Evolutionary conservation across 2,888 invertebrate genomes (phyloP).

Genomic region (Cepaea hortensis): DNA sequence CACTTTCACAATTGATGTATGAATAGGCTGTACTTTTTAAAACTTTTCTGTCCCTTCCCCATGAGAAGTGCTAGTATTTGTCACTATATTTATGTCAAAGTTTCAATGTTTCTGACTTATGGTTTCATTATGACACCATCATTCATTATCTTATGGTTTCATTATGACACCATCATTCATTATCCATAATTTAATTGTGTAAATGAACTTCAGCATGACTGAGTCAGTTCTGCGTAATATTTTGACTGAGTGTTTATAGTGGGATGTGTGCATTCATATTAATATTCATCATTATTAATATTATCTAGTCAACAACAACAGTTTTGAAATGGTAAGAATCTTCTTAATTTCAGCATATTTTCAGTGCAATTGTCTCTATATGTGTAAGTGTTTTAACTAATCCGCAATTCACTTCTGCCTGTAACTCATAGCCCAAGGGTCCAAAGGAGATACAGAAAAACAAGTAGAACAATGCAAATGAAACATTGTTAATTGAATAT

Average conservation of each 20-base stretch:
- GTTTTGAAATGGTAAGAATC: slow-evolving; percentile 38
- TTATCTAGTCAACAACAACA: slow-evolving; percentile 37
- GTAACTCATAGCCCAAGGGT: slow-evolving; percentile 37
- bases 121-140: slow-evolving; percentile 24
- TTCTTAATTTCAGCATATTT: slow-evolving; percentile 47
- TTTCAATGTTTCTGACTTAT: slow-evolving; percentile 15
- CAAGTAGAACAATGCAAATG: background rate
- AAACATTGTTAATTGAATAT: slow-evolving; percentile 1
- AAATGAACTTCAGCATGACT: slow-evolving; percentile 7
- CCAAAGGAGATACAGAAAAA: slow-evolving; percentile 26
- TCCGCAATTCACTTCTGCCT: slow-evolving; percentile 47
- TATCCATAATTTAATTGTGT: slow-evolving; percentile 13
- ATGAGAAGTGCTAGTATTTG: slow-evolving; percentile 36
- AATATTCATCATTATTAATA: slow-evolving; percentile 47
- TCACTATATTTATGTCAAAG: slow-evolving; percentile 29
- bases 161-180: slow-evolving; percentile 15
- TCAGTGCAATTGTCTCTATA: slow-evolving; percentile 48
- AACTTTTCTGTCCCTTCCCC: slow-evolving; percentile 21
- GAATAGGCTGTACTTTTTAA: slow-evolving; percentile 42
- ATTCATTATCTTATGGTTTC: background rate
- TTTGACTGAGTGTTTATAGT: slow-evolving; percentile 30
- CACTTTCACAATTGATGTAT: slow-evolving; percentile 42
- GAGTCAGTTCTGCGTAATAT: slow-evolving; percentile 13
- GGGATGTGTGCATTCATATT: slow-evolving; percentile 44
- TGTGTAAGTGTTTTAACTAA: slow-evolving; percentile 46